Conservation (phyloP, 2,797 vertebrate species). For the Pseudomugil tenellus region DNA sequence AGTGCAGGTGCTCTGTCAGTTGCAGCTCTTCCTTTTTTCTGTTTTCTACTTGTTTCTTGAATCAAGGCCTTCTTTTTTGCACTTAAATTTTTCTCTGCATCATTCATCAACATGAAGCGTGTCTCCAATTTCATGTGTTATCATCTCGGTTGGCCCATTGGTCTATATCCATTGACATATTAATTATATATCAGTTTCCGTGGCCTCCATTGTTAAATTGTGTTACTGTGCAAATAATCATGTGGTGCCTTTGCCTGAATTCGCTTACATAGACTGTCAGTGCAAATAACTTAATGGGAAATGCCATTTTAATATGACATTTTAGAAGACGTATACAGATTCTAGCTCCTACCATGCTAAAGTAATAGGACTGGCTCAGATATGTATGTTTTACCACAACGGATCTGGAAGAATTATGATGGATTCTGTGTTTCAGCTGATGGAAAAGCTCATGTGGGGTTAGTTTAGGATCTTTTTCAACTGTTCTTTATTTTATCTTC, state of each 20-base stretch:
- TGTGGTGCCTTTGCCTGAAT: conserved; percentile 1
- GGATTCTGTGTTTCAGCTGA: not conserved
- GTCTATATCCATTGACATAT: conserved; percentile 38
- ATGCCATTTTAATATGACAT: conserved; percentile 1
- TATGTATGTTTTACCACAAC: not conserved
- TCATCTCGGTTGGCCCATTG: not conserved
- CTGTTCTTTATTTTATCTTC: not conserved
- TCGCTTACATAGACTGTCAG: not conserved
- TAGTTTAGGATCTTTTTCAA: not conserved
- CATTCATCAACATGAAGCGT: not conserved
- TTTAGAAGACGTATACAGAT: not conserved
- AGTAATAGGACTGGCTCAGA: no score
- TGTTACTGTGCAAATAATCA: not conserved
- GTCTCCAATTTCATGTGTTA: no score
- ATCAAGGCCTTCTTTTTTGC: not conserved
- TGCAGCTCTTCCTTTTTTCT: not conserved
- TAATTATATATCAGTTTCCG: conserved; percentile 7
- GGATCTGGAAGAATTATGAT: not conserved
- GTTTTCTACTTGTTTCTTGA: not conserved
- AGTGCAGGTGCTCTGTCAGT: not conserved
- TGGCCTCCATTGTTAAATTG: not conserved
- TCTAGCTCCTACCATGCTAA: not conserved
- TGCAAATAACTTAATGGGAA: conserved; percentile 19
- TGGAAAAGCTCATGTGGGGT: not conserved
- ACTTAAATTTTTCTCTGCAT: not conserved